These are phyloP conservation scores for Odontocolon sp. DNA, from an alignment of 2,888 invertebrate genomes.

Conservation along the genomic window DNA sequence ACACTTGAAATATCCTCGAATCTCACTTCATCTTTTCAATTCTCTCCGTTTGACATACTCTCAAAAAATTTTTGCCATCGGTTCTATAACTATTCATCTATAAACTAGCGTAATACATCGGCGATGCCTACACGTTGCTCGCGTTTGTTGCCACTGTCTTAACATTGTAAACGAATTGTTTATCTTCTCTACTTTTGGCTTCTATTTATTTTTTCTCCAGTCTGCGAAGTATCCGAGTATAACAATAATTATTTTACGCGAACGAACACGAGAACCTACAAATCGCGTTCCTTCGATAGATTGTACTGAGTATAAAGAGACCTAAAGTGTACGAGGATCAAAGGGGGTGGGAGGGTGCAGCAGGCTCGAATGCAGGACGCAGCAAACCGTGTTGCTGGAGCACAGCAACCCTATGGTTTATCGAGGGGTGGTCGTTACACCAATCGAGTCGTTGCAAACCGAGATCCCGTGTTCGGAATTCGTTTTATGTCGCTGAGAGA, in stretches of 20 bases:
- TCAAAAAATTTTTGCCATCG: no score
- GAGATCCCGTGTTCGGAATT: slow-evolving; percentile 25
- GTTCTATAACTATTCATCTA: no score
- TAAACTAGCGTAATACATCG: no score
- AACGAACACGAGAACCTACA: neutral
- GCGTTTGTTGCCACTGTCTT: slow-evolving; percentile 28
- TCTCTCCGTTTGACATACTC: no score
- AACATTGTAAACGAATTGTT: neutral
- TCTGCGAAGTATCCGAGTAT: neutral
- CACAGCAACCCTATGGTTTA: slow-evolving; percentile 38
- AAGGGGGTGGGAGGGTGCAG: neutral
- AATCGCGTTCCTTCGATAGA: no score
- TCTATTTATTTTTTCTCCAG: neutral
- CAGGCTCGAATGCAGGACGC: slow-evolving; percentile 12
- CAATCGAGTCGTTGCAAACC: slow-evolving; percentile 35
- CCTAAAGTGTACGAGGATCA: neutral
- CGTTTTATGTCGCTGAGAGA: slow-evolving; percentile 46
- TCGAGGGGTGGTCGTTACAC: slow-evolving; percentile 42
- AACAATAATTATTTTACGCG: slow-evolving; percentile 8
- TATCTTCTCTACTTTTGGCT: neutral
- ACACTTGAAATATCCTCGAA: no score
- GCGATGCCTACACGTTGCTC: slow-evolving; percentile 14
- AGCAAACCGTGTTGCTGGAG: neutral
- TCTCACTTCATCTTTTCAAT: no score
- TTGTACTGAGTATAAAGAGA: no score